Evolutionary conservation across 2,888 invertebrate species (phyloP).

Genomic region (Yponomeuta plumbellus): DNA sequence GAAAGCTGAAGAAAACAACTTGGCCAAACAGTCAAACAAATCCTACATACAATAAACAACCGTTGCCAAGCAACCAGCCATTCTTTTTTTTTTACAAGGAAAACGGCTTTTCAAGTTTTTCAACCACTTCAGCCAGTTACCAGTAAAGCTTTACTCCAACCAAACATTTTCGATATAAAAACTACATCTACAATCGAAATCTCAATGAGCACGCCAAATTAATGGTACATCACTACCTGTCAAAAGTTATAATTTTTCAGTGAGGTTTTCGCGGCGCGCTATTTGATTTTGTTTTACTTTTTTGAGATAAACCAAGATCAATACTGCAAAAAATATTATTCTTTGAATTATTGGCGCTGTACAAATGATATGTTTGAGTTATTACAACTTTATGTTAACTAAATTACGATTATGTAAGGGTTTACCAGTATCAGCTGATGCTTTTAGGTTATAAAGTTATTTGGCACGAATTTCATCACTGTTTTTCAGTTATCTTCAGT

Average conservation of each 20-base stretch:
- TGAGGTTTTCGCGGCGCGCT: background rate
- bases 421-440: background rate
- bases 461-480: background rate
- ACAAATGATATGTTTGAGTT: too few relatives aligned
- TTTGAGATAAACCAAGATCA: background rate
- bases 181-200: background rate
- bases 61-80: background rate
- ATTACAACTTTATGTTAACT: background rate
- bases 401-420: background rate
- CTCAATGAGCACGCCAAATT: background rate
- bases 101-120: background rate
- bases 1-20: constrained; percentile 21
- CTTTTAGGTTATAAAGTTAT: background rate
- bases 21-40: background rate
- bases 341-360: background rate
- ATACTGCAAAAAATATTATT: background rate
- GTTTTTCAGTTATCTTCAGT: background rate
- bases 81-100: background rate
- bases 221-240: background rate
- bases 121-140: background rate
- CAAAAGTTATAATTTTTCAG: background rate
- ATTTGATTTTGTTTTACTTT: background rate
- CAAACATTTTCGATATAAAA: background rate
- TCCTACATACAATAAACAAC: background rate
- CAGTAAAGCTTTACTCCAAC: background rate